Evolutionary conservation across 2,797 vertebrate species (phyloP), one percentile per base, ranked within the genome.

Genomic region (Anguilla pacifica): DNA sequence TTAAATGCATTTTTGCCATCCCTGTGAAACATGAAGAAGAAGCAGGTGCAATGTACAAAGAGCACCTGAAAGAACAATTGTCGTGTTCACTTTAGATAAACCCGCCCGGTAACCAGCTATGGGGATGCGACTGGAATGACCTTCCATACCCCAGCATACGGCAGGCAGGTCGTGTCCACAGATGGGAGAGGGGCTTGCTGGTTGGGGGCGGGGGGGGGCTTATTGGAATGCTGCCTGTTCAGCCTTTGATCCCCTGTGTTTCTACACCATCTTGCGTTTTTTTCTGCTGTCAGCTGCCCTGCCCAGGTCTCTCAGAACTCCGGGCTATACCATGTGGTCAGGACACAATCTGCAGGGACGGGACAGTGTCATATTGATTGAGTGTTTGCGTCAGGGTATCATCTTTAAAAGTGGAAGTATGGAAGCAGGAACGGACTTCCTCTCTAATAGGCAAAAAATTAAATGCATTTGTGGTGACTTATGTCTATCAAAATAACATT

Each of bases 231-330:
- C 43, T 22, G 57, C 59, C 64, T 86, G 53, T 19, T 70, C 61
- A 19, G 85, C 79, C 87, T 88, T 85, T 88, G 55, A 82, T 82
- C 84, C 51, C 28, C 39, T 13, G 28, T 31, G 77, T 53, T 87
- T 87, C 72, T 87, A 15, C 55, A 28, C 55, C 31, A 55, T 25
- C 35, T 43, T 77, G 72, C 1, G 35, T 77, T 43, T 77, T 43
- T 13, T 19, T 6, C 72, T 17, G 31, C 35, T 39, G 72, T 43
- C 13, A 35, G 22, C 72, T 77, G 72, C 72, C 6, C 35, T 77
- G 72, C 72, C 72, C 72, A 5, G 35, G 72, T 77, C 72, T 43
- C 72, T 77, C 31, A 17, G 31, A 43, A 6, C 13, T 77, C 72
- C 17, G 31, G 72, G 22, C 35, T 17, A 6, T 35, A 19, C 72